A percentile compares a stretch with the other conserved stretches of the same genome.
Evolutionary conservation across 2,888 invertebrate genomes (phyloP).

Genomic region (Mesoligia furuncula): DNA sequence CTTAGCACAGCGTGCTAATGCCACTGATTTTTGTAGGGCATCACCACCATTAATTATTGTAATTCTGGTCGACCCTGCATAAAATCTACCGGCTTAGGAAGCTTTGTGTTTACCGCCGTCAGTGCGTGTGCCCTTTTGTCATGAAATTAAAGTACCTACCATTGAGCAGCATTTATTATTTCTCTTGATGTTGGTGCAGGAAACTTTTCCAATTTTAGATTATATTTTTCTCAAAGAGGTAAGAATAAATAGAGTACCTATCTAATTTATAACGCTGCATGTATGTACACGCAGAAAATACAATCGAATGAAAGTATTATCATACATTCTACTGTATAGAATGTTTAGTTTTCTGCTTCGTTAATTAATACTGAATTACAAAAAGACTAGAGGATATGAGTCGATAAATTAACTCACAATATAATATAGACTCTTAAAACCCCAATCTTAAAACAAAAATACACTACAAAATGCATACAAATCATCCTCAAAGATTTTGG

Average conservation of each 20-base stretch:
- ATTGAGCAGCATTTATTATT: not conserved
- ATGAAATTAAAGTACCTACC: not conserved
- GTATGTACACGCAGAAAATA: not conserved
- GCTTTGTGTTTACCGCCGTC: conserved; percentile 8
- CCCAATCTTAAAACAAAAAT: not conserved
- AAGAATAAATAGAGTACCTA: not conserved
- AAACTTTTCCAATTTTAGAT: not conserved
- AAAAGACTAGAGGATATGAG: not conserved
- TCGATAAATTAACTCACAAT: not conserved
- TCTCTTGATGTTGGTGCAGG: not conserved
- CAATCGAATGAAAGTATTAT: not conserved
- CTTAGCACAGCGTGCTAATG: not conserved
- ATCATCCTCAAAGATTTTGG: conserved; percentile 22
- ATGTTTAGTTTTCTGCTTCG: not conserved
- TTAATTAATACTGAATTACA: not conserved
- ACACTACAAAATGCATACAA: not conserved
- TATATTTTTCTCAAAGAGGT: not conserved
- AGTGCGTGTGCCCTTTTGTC: conserved; percentile 5
- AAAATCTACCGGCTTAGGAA: conserved; percentile 11
- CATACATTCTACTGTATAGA: not conserved
- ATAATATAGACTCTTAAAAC: not conserved
- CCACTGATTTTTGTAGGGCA: conserved; percentile 18
- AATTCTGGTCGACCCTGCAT: conserved; percentile 17
- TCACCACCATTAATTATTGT: conserved; percentile 15
- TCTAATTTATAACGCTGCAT: not conserved